phyloP scores from a whole-genome alignment of 2,113 vertebrate genomes.

The Coryphaenoides rupestris region DNA sequence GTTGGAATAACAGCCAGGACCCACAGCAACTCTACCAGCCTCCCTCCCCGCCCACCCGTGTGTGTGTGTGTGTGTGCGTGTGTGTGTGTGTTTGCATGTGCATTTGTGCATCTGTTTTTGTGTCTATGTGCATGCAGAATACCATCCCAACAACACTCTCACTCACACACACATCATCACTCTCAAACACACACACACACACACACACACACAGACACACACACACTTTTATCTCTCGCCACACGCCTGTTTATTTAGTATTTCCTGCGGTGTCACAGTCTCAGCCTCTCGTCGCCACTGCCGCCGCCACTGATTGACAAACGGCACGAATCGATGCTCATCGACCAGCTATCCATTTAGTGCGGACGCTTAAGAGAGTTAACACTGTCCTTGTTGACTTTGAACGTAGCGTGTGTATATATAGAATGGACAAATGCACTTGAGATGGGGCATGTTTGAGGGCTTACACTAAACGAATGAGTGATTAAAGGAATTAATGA shows the following conservation, averaged over 20 bases:
- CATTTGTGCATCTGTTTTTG: no score
- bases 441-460: neutral
- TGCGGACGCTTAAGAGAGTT: constrained; percentile 18
- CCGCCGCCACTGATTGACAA: constrained; percentile 5
- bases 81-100: no score
- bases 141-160: no score
- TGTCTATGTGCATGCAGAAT: no score
- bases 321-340: constrained; percentile 20
- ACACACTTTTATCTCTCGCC: no score
- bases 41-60: constrained; percentile 8
- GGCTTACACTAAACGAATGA: neutral
- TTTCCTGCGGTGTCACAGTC: neutral
- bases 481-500: neutral
- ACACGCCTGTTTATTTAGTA: no score
- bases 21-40: constrained; percentile 47
- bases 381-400: constrained; percentile 9
- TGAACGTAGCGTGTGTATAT: neutral
- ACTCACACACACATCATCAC: no score
- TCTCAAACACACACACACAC: no score
- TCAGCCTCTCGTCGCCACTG: no score
- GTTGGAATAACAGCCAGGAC: constrained; percentile 97
- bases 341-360: constrained; percentile 16
- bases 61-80: neutral
- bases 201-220: no score
- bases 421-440: neutral